phyloP scores from a whole-genome alignment of 2,888 invertebrate genomes.

The Schizaphis graminum region DNA sequence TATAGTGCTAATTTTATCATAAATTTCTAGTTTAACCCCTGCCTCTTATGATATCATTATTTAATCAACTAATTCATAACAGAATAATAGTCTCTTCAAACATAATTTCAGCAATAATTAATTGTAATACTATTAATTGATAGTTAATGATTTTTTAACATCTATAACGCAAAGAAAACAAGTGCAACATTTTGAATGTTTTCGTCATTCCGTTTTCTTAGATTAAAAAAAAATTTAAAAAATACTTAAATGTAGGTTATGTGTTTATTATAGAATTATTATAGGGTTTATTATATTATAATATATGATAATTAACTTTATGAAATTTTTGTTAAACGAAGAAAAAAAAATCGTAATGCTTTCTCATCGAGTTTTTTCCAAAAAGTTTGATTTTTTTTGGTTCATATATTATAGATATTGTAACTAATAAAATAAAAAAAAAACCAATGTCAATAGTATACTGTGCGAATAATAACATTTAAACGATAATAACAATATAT shows the following conservation, averaged over 20 bases:
- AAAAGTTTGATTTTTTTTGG: constrained; percentile 39
- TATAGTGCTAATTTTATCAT: background rate
- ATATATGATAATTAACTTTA: constrained; percentile 58
- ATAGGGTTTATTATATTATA: constrained; percentile 62
- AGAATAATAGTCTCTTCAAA: constrained; percentile 1
- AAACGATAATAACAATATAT: background rate
- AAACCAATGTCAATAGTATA: constrained; percentile 32
- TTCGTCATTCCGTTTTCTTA: constrained; percentile 63
- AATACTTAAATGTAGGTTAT: constrained; percentile 49
- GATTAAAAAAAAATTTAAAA: constrained; percentile 31
- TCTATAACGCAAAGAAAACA: constrained; percentile 54
- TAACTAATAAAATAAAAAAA: constrained; percentile 35
- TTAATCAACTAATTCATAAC: constrained; percentile 22
- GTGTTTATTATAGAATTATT: constrained; percentile 62
- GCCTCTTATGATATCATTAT: constrained; percentile 39
- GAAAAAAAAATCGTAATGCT: constrained; percentile 63
- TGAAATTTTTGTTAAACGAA: constrained; percentile 42
- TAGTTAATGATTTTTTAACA: constrained; percentile 40
- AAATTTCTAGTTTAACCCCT: constrained; percentile 42
- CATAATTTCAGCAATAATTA: constrained; percentile 61
- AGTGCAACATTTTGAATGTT: constrained; percentile 60
- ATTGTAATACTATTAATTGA: constrained; percentile 49
- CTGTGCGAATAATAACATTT: constrained; percentile 34
- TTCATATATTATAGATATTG: constrained; percentile 27
- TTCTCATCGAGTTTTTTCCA: constrained; percentile 54